These are phyloP conservation scores for Stictocephala bisonia DNA, from an alignment of 2,888 invertebrate species.

Conservation along the genomic window DNA sequence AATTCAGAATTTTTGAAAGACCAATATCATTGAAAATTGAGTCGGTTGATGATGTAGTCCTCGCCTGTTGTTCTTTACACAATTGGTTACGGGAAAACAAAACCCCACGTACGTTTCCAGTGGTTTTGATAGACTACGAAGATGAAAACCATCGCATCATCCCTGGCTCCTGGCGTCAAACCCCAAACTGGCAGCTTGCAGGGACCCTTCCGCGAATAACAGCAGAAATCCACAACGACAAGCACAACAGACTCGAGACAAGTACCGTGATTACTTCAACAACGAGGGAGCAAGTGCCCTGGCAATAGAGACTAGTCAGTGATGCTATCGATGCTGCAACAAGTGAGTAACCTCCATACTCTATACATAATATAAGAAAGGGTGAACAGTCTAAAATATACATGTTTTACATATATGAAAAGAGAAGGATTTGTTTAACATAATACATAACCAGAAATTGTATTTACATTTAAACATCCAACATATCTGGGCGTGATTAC, in stretches of 20 bases:
- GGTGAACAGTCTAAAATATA: too few species aligned
- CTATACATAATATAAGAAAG: background rate
- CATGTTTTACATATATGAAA: too few species aligned
- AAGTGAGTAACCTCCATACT: background rate
- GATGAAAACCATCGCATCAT: background rate
- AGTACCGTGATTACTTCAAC: conserved; percentile 37
- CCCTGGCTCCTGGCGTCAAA: background rate
- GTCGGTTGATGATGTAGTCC: conserved; percentile 10
- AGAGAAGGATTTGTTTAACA: too few species aligned
- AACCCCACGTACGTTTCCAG: conserved; percentile 29
- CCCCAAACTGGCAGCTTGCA: too few species aligned
- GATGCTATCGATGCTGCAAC: too few species aligned
- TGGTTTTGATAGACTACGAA: background rate
- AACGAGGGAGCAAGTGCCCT: conserved; percentile 43
- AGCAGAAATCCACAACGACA: too few species aligned
- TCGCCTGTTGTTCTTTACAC: conserved; percentile 43
- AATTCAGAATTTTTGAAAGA: conserved; percentile 42
- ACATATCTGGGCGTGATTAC: too few species aligned
- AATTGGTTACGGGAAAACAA: conserved; percentile 35
- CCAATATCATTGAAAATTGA: conserved; percentile 24
- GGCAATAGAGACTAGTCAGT: conserved; percentile 45
- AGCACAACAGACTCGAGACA: conserved; percentile 34
- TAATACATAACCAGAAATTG: too few species aligned
- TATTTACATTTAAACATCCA: too few species aligned
- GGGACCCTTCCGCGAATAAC: too few species aligned